These are phyloP conservation scores for Spisula solida DNA, from an alignment of 2,888 invertebrate genomes.

Conservation along the genomic window DNA sequence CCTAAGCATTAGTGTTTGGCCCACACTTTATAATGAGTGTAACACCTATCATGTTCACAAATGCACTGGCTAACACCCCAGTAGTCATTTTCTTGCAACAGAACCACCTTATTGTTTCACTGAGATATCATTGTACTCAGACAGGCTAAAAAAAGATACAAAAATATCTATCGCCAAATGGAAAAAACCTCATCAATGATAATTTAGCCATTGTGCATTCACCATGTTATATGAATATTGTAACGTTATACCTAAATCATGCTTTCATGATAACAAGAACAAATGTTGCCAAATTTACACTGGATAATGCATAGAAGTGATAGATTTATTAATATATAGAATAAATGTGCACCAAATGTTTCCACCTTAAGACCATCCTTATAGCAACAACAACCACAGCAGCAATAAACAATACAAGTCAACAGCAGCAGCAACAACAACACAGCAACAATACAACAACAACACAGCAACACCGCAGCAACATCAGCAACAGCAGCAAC, in stretches of 20 bases:
- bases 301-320: neutral
- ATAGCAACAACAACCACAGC: neutral
- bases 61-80: too few relatives aligned
- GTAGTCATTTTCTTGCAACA: too few relatives aligned
- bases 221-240: neutral
- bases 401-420: too few relatives aligned
- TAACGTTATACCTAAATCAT: neutral
- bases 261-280: neutral
- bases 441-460: too few relatives aligned
- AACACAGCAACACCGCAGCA: neutral
- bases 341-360: neutral
- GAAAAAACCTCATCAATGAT: neutral
- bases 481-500: neutral
- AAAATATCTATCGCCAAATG: neutral
- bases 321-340: neutral
- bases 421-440: neutral
- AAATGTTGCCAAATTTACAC: constrained; percentile 1
- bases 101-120: neutral
- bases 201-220: neutral
- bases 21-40: too few relatives aligned
- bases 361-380: neutral
- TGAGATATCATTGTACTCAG: neutral
- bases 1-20: too few relatives aligned
- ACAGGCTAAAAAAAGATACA: neutral
- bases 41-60: too few relatives aligned